Evolutionary conservation across 2,113 vertebrate species (phyloP).

Genomic region (Rattus norvegicus): GRCr8 NC_086021.1:150780501-150781000

Average conservation of each 20-base stretch:
- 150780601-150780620: not conserved
- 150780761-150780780: not conserved
- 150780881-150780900: not conserved
- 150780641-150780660: not conserved
- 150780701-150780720: not conserved
- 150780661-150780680: not conserved
- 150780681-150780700: not conserved
- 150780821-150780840: not conserved
- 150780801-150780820: not conserved
- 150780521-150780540: not conserved
- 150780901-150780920: not conserved
- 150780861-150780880: not conserved
- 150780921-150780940: not conserved
- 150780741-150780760: not conserved
- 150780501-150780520: not conserved
- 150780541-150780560: not conserved
- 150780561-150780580: not conserved
- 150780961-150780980: conserved; percentile 1
- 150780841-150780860: not conserved
- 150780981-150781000: not conserved
- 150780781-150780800: not conserved
- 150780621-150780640: not conserved
- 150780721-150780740: not conserved
- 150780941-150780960: conserved; percentile 40
- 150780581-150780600: not conserved